Evolutionary conservation across 2,113 vertebrate species (phyloP), one percentile per base, ranked within the genome.

Genomic region (Oxygymnocypris stewartii): DNA sequence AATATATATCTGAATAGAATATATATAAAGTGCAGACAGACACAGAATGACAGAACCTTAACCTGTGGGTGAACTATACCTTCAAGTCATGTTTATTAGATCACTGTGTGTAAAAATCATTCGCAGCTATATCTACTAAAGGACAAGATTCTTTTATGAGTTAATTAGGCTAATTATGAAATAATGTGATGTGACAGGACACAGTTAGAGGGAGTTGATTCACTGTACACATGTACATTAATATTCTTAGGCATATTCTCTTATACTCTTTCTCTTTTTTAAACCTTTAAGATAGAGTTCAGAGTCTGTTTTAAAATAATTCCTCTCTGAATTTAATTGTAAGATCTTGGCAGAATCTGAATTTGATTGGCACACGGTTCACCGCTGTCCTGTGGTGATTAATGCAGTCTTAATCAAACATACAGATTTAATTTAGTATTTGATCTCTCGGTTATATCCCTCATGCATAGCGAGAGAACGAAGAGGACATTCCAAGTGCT

Each of bases 181-280:
- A 42, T 67, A 47, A 82, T 8, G n/a, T 69, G 80, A 82, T 69
- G 80, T 82, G 80, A 63, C 63, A 49, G 78, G 28, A 79, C n/a
- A n/a, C 35, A n/a, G 78, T 79, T 61, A 61, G 51, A 81, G 57
- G 57, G 35, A 20, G 31, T 0, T 77, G 57, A 81, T 81, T 42
- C 57, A 63, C 79, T 81, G 63, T 28, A 13, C 37, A 63, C 35
- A 42, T 44, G 79, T 44, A n/a, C 42, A 28, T 12, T 44, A 23
- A 42, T 63, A n/a, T 42, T 16, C 35, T 49, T 76, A 40, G 18
- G 18, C 5, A 25, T 1, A 8, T 20, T n/a, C 20, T 13, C 18
- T 42, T 7, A n/a, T 11, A 35, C 12, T 67, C 63, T 67, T 28
- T 67, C 35, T 23, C 35, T 71, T 4, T n/a, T 2, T 73, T 6